Evolutionary conservation across 1,140 invertebrate species (phyloP), one percentile per base, ranked within the genome.

Genomic region (Formica exsecta): DNA sequence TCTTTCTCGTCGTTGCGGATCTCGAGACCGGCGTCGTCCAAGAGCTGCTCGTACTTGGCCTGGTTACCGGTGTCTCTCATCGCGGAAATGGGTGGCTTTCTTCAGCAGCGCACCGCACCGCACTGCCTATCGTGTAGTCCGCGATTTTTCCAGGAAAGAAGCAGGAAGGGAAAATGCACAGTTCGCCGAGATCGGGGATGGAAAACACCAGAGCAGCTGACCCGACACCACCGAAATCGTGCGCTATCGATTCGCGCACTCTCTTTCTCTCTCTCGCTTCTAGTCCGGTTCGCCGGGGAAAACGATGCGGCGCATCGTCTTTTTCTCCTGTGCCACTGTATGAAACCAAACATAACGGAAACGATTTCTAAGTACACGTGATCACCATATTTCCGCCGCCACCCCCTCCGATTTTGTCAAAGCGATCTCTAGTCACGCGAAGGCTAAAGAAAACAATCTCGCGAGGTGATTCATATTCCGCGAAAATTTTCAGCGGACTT

Each of bases 1-100:
- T 87, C 86, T 44, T 90, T 90, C 44, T 90, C 76, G 22, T 70
- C 25, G 64, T 25, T 61, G 51, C 68, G 54, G 29, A 80, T 68
- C 11, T 87, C 88, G 16, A 90, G 70, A 8, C 79, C 86, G 70
- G 89, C 89, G 48, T 90, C 86, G 61, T 90, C 89, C 71, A 90
- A 90, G n/a, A 90, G 76, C 48, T 90, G 64, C 65, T 90, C 86
- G 61, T 90, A 90, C 41, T 90, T 90, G 51, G 66, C 79, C 54
- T 89, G 86, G 32, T 62, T 64, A 41, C 75, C 62, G 5, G 89
- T 87, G 76, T 90, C 89, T 90, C 89, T 90, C 89, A 90, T 90
- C 62, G 75, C 84, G 77, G 22, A 71, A 16, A 36, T n/a, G 32
- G 9, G 11, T 57, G 9, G 8, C 22, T 29, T 29, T 38, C 59